A percentile compares a stretch with the other conserved stretches of the same genome.
phyloP scores from a whole-genome alignment of 2,797 vertebrate species.

The Aphelocoma californica region DNA sequence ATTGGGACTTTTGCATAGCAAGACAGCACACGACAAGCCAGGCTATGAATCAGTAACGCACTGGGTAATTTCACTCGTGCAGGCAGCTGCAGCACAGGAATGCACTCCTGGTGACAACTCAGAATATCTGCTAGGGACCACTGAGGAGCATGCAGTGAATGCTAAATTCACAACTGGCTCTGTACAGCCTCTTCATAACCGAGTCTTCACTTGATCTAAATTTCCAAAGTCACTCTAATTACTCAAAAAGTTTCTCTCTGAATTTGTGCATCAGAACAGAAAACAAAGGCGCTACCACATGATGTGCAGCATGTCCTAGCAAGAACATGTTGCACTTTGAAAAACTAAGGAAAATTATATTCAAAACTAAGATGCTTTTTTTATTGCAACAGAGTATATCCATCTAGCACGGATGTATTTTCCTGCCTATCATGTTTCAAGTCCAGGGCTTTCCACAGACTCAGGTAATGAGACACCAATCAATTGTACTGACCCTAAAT shows the following conservation, averaged over 20 bases:
- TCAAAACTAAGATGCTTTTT: not conserved
- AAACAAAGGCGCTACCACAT: accelerated
- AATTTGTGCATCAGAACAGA: not conserved
- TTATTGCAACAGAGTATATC: not conserved
- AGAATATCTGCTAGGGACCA: not conserved
- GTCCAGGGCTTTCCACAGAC: not conserved
- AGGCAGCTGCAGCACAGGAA: not conserved
- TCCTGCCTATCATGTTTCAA: not conserved
- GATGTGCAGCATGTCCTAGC: not conserved
- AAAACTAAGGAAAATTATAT: not conserved
- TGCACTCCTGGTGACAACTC: not conserved
- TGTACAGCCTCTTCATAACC: not conserved
- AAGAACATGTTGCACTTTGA: not conserved
- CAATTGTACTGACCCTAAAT: not conserved
- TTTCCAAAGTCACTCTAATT: not conserved
- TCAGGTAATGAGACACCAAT: not conserved
- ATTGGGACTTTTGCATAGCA: not conserved
- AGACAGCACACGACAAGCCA: not conserved
- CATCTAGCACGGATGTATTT: accelerated
- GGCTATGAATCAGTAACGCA: not conserved
- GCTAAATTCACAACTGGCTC: not conserved
- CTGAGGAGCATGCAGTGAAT: not conserved
- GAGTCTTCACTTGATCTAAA: not conserved
- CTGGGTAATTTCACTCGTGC: not conserved
- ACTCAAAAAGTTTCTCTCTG: not conserved